Evolutionary conservation across 2,113 vertebrate genomes (phyloP).

Genomic region (Melanerpes formicivorus): DNA sequence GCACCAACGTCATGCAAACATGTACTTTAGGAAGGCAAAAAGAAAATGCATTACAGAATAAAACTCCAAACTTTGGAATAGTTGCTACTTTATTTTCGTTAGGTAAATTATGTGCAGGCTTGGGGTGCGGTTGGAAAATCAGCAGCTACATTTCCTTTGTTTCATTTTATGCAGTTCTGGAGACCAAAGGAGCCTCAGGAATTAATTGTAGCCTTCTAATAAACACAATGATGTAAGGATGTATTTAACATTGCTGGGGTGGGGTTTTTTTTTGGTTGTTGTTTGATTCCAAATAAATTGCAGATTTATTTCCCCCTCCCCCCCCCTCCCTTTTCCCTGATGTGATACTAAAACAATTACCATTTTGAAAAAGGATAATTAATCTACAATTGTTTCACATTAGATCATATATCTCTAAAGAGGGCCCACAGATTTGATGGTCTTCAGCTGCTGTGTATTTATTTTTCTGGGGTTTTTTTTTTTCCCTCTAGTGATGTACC

Average conservation of each 20-base stretch:
- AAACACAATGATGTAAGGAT: conserved; percentile 83
- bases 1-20: not conserved
- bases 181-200: conserved; percentile 69
- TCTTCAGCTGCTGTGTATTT: conserved; percentile 85
- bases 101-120: conserved; percentile 32
- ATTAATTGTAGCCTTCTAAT: conserved; percentile 86
- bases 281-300: conserved; percentile 89
- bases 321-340: conserved; percentile 75
- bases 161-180: conserved; percentile 66
- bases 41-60: not conserved
- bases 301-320: conserved; percentile 79
- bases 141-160: conserved; percentile 72
- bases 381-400: conserved; percentile 90
- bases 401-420: conserved; percentile 86
- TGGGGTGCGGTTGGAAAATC: conserved; percentile 55
- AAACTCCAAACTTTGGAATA: not conserved
- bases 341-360: conserved; percentile 91
- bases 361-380: conserved; percentile 90
- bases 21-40: not conserved
- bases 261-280: conserved; percentile 48
- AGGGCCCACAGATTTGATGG: conserved; percentile 80
- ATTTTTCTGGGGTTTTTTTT: conserved; percentile 76
- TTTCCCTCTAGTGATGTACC: conserved; percentile 72
- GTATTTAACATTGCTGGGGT: conserved; percentile 76
- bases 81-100: not conserved